Evolutionary conservation across 1,140 invertebrate genomes (phyloP), one percentile per base, ranked within the genome.

Genomic region (Fopius arisanus): DNA sequence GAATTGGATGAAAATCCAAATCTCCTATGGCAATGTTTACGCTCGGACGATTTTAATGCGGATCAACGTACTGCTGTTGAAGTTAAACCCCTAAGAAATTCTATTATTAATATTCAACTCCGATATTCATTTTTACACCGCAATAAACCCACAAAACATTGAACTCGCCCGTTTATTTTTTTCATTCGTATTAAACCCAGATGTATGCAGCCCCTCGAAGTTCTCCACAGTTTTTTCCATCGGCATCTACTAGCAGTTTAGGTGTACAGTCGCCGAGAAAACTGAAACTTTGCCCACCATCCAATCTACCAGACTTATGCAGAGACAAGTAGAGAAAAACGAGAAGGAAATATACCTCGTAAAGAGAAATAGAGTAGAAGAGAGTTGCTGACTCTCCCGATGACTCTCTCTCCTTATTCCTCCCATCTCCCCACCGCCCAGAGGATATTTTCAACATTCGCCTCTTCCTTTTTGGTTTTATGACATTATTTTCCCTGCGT

Each of bases 401-500:
- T 66, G 1, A 6, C n/a, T 3, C 62, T n/a, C 28, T 23, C 26
- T n/a, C 26, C 62, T n/a, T 33, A 21, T 23, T 10, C 26, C 26
- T 6, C 26, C 14, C 4, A 29, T 73, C 29, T 29, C 54, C 66
- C 33, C 6, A 54, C 21, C 9, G 9, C 12, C 33, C 33, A 7
- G 33, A 33, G 33, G 33, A 37, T 37, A 33, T 31, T 26, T 54
- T 67, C 41, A 67, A 21, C 40, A 40, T 31, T 63, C 26, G 14
- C 51, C 28, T 21, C 69, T 23, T 40, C 62, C 29, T 62, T 41
- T 37, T 67, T 67, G 29, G 69, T 76, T 80, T 81, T 79, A 80
- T 77, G 78, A 80, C 78, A 79, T 78, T 81, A 81, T 78, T 78
- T 80, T 80, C 78, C 79, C 77, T 74, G 77, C 79, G 62, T 73